These are phyloP conservation scores for Candidula unifasciata DNA, from an alignment of 2,888 invertebrate genomes.

Conservation along the genomic window DNA sequence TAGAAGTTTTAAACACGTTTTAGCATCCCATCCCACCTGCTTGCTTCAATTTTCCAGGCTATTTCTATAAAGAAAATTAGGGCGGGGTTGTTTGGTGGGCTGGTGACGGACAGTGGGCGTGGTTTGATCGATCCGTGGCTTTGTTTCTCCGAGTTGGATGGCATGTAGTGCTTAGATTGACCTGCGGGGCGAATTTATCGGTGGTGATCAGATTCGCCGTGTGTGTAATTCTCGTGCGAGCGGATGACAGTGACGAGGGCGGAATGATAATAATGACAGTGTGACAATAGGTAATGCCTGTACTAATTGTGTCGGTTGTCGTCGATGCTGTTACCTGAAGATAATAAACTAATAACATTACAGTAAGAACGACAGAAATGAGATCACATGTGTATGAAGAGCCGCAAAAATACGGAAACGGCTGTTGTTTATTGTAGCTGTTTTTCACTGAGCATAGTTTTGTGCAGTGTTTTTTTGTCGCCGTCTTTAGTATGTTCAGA, in stretches of 20 bases:
- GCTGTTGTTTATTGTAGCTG: no score
- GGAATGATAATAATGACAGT: neutral
- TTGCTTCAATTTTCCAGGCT: neutral
- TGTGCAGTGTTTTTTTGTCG: no score
- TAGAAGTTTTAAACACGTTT: neutral
- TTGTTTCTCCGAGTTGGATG: neutral
- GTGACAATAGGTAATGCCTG: neutral
- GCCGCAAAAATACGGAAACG: no score
- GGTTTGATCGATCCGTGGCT: constrained; percentile 22
- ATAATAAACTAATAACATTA: no score
- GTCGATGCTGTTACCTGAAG: neutral
- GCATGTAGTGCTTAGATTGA: neutral
- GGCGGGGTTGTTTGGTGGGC: neutral
- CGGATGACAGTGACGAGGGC: neutral
- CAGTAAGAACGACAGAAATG: no score
- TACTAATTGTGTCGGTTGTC: neutral
- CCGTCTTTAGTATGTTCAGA: no score
- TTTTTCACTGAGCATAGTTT: no score
- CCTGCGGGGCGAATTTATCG: constrained; percentile 14
- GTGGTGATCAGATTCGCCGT: neutral
- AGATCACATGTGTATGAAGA: no score
- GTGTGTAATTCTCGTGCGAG: neutral
- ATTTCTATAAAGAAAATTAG: neutral
- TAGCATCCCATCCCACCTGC: neutral
- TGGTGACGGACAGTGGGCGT: constrained; percentile 6